A percentile compares a stretch with the other conserved stretches of the same genome.
phyloP scores from a whole-genome alignment of 1,140 invertebrate genomes.

The Conus betulinus region DNA sequence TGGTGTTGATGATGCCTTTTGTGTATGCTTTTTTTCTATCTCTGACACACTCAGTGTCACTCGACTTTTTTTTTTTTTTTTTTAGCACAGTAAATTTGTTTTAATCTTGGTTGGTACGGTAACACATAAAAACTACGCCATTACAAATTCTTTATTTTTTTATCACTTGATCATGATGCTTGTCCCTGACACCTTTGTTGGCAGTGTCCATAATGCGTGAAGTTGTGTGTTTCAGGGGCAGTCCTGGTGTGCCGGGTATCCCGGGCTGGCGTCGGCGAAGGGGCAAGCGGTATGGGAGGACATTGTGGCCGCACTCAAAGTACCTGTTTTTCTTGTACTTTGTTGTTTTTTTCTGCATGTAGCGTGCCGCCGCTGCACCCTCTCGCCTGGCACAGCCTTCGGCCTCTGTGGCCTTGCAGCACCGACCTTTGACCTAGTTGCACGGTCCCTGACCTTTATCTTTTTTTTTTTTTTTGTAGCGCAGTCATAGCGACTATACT shows the following conservation, averaged over 20 bases:
- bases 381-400: neutral
- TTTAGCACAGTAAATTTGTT: too few species aligned
- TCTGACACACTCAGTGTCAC: too few species aligned
- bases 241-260: constrained; percentile 33
- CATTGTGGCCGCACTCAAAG: constrained; percentile 41
- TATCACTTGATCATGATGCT: too few species aligned
- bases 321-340: constrained; percentile 40
- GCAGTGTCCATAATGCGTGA: neutral
- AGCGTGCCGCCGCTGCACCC: neutral
- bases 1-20: neutral
- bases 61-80: too few species aligned
- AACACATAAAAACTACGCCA: too few species aligned
- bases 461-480: neutral
- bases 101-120: too few species aligned
- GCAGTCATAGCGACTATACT: too few species aligned
- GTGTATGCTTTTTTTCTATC: neutral
- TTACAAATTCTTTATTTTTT: too few species aligned
- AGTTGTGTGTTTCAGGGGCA: constrained; percentile 27
- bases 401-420: neutral
- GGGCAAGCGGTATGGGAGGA: constrained; percentile 48
- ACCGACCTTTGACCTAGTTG: neutral
- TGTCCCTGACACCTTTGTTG: neutral
- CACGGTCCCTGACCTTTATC: constrained; percentile 7
- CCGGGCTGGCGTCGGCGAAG: constrained; percentile 43
- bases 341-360: constrained; percentile 43